Base-by-base conservation (phyloP, 2,797 vertebrate genomes). In the Danio jaintianensis region DNA sequence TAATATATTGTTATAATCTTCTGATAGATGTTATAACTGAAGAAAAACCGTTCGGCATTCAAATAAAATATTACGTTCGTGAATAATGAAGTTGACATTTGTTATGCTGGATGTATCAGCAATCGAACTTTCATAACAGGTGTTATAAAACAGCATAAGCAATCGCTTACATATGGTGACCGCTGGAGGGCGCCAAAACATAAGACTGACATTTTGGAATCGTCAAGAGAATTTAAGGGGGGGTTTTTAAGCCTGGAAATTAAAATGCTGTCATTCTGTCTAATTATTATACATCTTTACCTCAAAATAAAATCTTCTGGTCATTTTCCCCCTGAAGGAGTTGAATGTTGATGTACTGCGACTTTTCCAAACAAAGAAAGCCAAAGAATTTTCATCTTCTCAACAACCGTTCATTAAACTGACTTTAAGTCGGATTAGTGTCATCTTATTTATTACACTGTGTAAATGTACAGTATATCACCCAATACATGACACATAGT, bases 341-440 rank as follows among this genome's bases (percentile, higher is more conserved):
- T 12, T 10, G 3, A 45, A 36, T 9, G 63, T 7, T 67, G 43
- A 22, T 47, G 45, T 45, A 64, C 40, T 45, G 22, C 45, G 64
- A 7, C 67, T 53, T 66, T 50, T n/a, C 29, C 16, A 53, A 70
- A 53, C 18, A 53, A 7, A 12, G 16, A 53, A 53, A 18, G 4
- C 29, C 15, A 69, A 5, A 2, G 29, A 38, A 6, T 36, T n/a
- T 29, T 53, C 29, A 53, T 16, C 67, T 20, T 70, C 36, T 53
- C 36, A 18, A 18, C 48, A 52, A 69, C 22, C 15, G 0, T 52
- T 68, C 47, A 68, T 68, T 69, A 53, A 47, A 18, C 0, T 18
- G 67, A 69, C 47, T 69, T 69, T 53, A 29, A 69, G 48, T 40
- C 9, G 16, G 48, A 70, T 70, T 53, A 70, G 67, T 4, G 4